phyloP scores from a whole-genome alignment of 2,113 vertebrate genomes.

The Gopherus flavomarginatus region DNA sequence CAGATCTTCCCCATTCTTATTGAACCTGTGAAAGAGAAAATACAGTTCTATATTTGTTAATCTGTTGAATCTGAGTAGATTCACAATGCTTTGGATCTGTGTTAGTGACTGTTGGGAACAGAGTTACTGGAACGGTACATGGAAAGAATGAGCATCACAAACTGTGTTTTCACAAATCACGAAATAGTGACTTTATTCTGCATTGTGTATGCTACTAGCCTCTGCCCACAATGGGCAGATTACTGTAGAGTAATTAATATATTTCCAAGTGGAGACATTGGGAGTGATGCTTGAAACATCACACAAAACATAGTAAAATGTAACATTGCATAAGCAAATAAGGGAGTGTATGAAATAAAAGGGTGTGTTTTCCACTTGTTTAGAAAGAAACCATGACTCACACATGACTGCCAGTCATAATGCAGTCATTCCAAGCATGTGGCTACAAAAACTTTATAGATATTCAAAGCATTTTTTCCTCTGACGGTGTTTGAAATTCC shows the following conservation, averaged over 20 bases:
- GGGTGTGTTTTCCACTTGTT: neutral
- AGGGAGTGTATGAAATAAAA: neutral
- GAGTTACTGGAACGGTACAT: neutral
- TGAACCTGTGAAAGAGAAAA: conserved; percentile 82
- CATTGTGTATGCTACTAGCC: neutral
- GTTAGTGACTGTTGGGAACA: neutral
- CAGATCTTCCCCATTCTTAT: conserved; percentile 86
- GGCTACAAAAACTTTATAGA: neutral
- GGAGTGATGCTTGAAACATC: neutral
- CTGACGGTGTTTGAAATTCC: neutral
- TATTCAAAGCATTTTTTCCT: neutral
- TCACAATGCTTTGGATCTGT: neutral
- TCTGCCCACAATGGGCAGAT: neutral
- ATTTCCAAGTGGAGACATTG: neutral
- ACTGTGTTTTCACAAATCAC: neutral
- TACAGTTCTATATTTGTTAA: neutral
- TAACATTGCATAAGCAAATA: neutral
- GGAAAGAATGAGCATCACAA: neutral
- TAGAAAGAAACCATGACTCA: neutral
- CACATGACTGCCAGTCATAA: neutral
- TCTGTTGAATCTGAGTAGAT: neutral
- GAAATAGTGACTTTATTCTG: neutral
- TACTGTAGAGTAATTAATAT: neutral
- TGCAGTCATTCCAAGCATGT: neutral
- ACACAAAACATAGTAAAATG: neutral